phyloP scores from a whole-genome alignment of 2,113 vertebrate species.

The Nettapus auritus region DNA sequence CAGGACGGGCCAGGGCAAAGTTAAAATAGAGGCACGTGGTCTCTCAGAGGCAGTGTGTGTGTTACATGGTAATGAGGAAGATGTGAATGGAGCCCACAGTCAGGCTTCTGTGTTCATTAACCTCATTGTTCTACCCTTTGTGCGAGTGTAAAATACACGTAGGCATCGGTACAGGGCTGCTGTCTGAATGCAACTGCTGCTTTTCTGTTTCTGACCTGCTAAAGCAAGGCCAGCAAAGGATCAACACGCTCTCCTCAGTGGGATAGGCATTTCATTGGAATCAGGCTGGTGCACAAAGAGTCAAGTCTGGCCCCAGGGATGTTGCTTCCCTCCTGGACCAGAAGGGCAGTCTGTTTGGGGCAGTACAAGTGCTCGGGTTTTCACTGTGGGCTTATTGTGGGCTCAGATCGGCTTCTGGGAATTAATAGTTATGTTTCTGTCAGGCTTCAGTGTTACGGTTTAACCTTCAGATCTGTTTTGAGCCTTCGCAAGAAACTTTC shows the following conservation, averaged over 20 bases:
- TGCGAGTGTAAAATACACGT: not conserved
- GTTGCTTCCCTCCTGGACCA: not conserved
- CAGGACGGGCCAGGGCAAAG: not conserved
- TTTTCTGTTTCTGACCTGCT: not conserved
- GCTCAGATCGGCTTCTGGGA: not conserved
- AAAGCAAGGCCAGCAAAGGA: not conserved
- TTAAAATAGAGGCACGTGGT: not conserved
- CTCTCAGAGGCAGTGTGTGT: not conserved
- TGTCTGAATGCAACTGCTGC: not conserved
- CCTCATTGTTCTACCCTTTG: not conserved
- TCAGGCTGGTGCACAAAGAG: not conserved
- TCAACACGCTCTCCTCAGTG: not conserved
- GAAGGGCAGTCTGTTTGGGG: not conserved
- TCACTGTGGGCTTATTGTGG: not conserved
- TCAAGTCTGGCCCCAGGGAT: rapidly evolving
- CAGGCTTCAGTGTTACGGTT: not conserved
- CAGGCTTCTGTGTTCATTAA: not conserved
- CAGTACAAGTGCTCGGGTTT: not conserved
- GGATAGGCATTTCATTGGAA: not conserved
- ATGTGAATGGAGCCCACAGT: not conserved
- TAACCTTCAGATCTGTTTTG: not conserved
- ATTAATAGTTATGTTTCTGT: not conserved
- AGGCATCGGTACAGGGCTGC: not conserved
- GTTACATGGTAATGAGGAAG: not conserved
- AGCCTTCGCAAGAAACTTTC: not conserved